Percentiles rank a stretch among this genome's conserved stretches.
phyloP scores from a whole-genome alignment of 2,888 invertebrate genomes.

The Balanococcus diminutus region DNA sequence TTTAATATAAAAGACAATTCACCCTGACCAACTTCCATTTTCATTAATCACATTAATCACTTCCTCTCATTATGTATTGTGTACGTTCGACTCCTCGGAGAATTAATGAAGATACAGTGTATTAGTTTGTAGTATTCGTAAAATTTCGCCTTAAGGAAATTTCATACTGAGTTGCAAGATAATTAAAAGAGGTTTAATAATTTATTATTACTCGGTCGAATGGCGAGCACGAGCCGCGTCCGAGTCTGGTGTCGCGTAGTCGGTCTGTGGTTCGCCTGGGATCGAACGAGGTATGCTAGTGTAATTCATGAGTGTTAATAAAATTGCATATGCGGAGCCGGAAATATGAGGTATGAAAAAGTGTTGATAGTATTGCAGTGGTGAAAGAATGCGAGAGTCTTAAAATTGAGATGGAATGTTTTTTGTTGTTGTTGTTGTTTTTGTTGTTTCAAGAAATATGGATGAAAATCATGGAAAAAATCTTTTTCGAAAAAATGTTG shows the following conservation, averaged over 20 bases:
- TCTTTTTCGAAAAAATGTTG: too few relatives aligned
- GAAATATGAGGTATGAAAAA: neutral
- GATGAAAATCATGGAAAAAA: too few relatives aligned
- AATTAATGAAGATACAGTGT: conserved; percentile 29
- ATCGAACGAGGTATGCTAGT: neutral
- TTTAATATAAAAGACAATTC: neutral
- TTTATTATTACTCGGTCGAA: neutral
- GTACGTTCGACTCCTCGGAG: too few relatives aligned
- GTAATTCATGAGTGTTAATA: neutral
- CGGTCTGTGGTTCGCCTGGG: neutral
- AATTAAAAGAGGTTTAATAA: neutral
- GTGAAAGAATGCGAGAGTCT: neutral
- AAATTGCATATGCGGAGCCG: neutral
- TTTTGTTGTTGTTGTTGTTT: too few relatives aligned
- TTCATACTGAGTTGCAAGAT: neutral
- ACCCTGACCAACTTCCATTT: conserved; percentile 39
- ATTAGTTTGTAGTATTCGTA: neutral
- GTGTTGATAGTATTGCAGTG: neutral
- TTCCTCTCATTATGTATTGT: conserved; percentile 32
- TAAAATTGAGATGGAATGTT: too few relatives aligned
- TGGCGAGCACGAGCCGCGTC: neutral
- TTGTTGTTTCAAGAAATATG: too few relatives aligned
- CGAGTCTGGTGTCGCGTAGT: neutral
- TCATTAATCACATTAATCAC: conserved; percentile 37
- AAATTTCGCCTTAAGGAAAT: neutral